Conservation (phyloP, 1,140 invertebrate genomes). For the Coboldia fuscipes region DNA sequence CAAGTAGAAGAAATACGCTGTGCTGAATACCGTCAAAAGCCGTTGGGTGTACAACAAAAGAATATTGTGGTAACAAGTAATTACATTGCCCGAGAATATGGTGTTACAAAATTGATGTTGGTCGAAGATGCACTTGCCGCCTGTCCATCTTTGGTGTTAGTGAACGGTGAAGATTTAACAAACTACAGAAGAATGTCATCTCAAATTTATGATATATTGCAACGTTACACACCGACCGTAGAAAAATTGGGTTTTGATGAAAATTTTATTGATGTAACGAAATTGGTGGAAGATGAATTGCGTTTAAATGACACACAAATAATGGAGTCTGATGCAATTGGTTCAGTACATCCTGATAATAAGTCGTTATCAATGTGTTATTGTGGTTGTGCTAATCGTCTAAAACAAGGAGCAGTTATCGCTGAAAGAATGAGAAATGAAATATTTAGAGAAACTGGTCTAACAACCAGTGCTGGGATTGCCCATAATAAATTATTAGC, state of each 20-base stretch:
- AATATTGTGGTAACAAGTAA: conserved; percentile 60
- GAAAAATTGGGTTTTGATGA: conserved; percentile 64
- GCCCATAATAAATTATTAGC: conserved; percentile 65
- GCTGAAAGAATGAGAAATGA: conserved; percentile 44
- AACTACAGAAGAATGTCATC: conserved; percentile 47
- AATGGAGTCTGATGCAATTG: conserved; percentile 10
- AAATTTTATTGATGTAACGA: conserved; percentile 53
- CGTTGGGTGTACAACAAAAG: conserved; percentile 58
- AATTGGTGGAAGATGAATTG: conserved; percentile 32
- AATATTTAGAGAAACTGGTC: conserved; percentile 37
- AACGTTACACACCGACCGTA: conserved; percentile 40
- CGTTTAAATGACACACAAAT: conserved; percentile 10
- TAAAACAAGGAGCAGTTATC: conserved; percentile 40
- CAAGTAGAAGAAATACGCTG: conserved; percentile 57
- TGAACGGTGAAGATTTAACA: conserved; percentile 54
- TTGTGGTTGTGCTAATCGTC: conserved; percentile 43
- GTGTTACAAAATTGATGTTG: conserved; percentile 50
- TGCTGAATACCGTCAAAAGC: conserved; percentile 34
- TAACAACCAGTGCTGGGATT: conserved; percentile 63
- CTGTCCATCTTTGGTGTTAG: conserved; percentile 42
- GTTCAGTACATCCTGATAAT: conserved; percentile 30
- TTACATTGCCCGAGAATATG: conserved; percentile 46
- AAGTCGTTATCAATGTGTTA: conserved; percentile 29
- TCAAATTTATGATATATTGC: conserved; percentile 40
- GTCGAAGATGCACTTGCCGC: conserved; percentile 39